Base-by-base conservation (phyloP, 2,888 invertebrate genomes). In the Phortica magna region DNA sequence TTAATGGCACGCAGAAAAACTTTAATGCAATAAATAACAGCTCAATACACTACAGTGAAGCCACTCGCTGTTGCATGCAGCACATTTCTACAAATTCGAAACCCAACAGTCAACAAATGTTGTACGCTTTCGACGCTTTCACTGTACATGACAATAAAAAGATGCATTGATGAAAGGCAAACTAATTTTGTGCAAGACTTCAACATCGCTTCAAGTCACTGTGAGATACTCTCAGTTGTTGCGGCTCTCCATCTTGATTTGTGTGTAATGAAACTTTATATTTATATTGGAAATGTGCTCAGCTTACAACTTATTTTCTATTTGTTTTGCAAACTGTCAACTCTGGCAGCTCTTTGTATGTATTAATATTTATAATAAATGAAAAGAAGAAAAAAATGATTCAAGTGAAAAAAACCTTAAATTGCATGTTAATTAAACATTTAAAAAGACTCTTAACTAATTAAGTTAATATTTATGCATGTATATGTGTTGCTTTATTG, bases 371-470 rank as follows among this genome's bases (percentile, higher is more conserved):
- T 31, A 31, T 4, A 31, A 31, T 31, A 31, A 61, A 81, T 76
- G 64, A 78, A 81, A 80, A 75, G 78, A 80, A 80, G 78, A 71
- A 3, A 80, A 71, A 70, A 76, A 73, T 78, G 78, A 80, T 68
- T 59, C 75, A 78, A 31, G 31, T 4, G 31, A 31, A 31, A 31
- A 31, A 31, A 31, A 1, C 5, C 2, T 31, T 31, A 31, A 31
- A 31, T 31, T 31, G 31, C 31, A 31, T 31, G 31, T 31, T 31
- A 31, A 31, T 31, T 31, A 70, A 70, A 70, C 48, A 22, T 43
- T 19, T 75, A 68, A 48, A 80, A 78, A 77, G 77, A 77, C 77
- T 82, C 74, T 71, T 78, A 81, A 81, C 78, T 78, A 81, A 82
- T 81, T 80, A 82, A 81, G 80, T 81, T 79, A 81, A 81, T 77